These are phyloP conservation scores for Zosterops pallidus DNA, from an alignment of 2,113 vertebrate species.

Conservation along the genomic window DNA sequence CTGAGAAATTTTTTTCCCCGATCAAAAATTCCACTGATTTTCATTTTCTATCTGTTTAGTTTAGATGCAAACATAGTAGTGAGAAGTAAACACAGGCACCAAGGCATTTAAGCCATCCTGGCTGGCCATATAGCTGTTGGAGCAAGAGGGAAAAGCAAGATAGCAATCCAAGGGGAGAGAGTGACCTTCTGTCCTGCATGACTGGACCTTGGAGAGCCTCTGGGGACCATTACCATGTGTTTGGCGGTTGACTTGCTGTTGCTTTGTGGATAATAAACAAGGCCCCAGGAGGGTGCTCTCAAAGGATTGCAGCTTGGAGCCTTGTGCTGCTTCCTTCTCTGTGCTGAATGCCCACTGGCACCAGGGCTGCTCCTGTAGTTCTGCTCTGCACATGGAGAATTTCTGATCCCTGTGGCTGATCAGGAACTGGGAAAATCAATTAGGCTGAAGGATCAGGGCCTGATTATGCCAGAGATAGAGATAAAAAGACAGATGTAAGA, in stretches of 20 bases:
- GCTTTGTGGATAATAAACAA: neutral
- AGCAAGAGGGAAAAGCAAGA: neutral
- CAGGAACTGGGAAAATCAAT: neutral
- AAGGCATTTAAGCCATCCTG: neutral
- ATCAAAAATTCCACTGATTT: neutral
- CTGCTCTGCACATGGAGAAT: neutral
- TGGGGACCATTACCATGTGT: neutral
- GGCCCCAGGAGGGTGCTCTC: rapidly evolving
- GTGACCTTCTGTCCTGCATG: neutral
- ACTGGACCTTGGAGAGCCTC: neutral
- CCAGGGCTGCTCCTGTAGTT: neutral
- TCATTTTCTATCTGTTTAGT: neutral
- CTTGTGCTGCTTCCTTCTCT: neutral
- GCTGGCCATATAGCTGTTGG: neutral
- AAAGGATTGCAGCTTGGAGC: neutral
- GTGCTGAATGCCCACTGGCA: rapidly evolving
- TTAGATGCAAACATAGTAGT: neutral
- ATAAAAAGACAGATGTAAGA: neutral
- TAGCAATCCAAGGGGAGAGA: neutral
- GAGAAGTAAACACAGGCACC: neutral
- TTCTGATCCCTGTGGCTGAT: neutral
- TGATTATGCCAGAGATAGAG: neutral
- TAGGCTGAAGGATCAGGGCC: neutral
- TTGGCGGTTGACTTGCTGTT: neutral
- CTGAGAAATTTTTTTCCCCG: neutral